Base-by-base conservation (phyloP, 2,888 invertebrate species). In the Acrobasis suavella region DNA sequence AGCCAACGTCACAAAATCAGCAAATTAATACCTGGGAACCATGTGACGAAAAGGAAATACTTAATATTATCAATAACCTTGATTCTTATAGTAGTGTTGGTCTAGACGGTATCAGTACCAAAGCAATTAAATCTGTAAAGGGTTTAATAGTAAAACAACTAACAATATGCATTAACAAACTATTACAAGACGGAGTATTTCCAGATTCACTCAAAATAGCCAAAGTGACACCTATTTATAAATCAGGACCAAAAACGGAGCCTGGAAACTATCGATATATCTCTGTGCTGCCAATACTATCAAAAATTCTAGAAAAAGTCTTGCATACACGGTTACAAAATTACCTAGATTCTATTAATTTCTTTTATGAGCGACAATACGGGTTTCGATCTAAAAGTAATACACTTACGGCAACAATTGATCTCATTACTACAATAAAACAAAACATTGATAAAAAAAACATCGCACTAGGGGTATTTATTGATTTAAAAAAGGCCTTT, bases 31-130 rank as follows among this genome's bases (percentile, higher is more conserved):
- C 6, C 9, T 38, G 9, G 8, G 54, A 38, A 38, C 54, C 54
- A 15, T 54, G 54, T 54, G 37, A 14, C 37, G 54, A 54, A 9
- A 37, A 54, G 12, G 54, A 54, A 54, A 54, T 54, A 9, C 54
- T 54, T 54, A 9, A 54, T 22, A 50, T 50, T n/a, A 50, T 50
- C n/a, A 16, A 50, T 50, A 16, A 50, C 16, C 16, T 50, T 9
- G 50, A 50, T 16, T 8, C 50, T 1, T 16, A 50, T 50, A 50
- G 16, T 15, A 16, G 16, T 50, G 15, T 16, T 16, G 50, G 50
- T 50, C 15, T 50, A 16, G 50, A 50, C 16, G 50, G 50, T 8
- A 50, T 50, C 1, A 50, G 50, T 16, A 15, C 50, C 2, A 50
- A 50, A 16, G n/a, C 6, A 16, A 15, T 50, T 50, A 50, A 50